Evolutionary conservation across 2,113 vertebrate species (phyloP), one percentile per base, ranked within the genome.

Genomic region (Tauraco erythrolophus): DNA sequence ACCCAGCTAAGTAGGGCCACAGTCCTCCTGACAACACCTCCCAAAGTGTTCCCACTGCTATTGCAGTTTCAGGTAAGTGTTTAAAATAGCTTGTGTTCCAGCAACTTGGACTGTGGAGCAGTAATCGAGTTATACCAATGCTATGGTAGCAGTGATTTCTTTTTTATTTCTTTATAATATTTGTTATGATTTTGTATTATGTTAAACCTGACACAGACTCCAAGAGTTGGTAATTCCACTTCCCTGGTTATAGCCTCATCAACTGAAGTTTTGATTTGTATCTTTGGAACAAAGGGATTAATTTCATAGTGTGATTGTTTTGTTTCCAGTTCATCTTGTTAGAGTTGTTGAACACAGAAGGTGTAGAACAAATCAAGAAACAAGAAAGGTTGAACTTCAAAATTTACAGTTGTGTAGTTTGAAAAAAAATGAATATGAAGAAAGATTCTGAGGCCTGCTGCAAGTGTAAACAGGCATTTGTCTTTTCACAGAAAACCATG

Each of bases 221-320:
- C 39, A 66, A 31, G 72, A 56, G 14, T 45, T 71, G 37, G 23
- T 66, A 84, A 71, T 88, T 92, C 74, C 11, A 16, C 17, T 72
- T 93, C 41, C 28, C 27, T 84, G 30, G 56, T 82, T 54, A 45
- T 14, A 83, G 57, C 22, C 31, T 89, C 45, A 71, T 87, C 74
- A 69, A 18, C 0, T 53, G 77, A 91, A 82, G 31, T 76, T 96
- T 91, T 75, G 87, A 60, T 93, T 72, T 31, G 35, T 56, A 9
- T 89, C 89, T 84, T 95, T 71, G 61, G 48, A 89, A 94, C 56
- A 94, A 91, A 91, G 53, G 48, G 45, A 72, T 87, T 91, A 48
- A 89, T 95, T 95, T 91, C 35, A 31, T 68, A 56, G 21, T 51
- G 27, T 0, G 1, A 56, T 79, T 91, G 24, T 74, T 94, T 84